A percentile compares a stretch with the other conserved stretches of the same genome.
phyloP scores from a whole-genome alignment of 2,888 invertebrate species.

The Clusia tigrina region DNA sequence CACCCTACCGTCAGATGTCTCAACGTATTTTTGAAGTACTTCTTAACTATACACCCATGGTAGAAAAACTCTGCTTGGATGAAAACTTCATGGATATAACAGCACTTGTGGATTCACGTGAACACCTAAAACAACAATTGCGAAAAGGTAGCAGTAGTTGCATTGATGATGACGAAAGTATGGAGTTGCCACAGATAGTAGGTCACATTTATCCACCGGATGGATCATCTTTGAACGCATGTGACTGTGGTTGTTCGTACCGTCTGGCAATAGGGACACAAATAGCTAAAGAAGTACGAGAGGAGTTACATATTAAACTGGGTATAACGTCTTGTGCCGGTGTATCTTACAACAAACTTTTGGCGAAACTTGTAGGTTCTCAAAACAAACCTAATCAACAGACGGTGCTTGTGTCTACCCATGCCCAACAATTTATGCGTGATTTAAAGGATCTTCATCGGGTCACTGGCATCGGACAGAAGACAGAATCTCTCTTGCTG shows the following conservation, averaged over 20 bases:
- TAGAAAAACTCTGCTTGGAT: slow-evolving; percentile 85
- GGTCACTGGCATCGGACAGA: slow-evolving; percentile 81
- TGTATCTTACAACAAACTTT: slow-evolving; percentile 82
- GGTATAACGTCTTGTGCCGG: slow-evolving; percentile 84
- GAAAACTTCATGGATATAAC: slow-evolving; percentile 87
- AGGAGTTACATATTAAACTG: slow-evolving; percentile 73
- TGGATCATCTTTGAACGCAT: slow-evolving; percentile 65
- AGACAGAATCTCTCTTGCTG: slow-evolving; percentile 72
- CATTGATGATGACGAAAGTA: slow-evolving; percentile 41
- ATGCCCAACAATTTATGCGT: slow-evolving; percentile 72
- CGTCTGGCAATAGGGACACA: slow-evolving; percentile 75
- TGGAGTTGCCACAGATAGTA: slow-evolving; percentile 49
- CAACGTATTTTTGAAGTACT: slow-evolving; percentile 77
- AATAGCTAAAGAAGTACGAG: slow-evolving; percentile 80
- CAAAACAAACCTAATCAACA: slow-evolving; percentile 84
- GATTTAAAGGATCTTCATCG: slow-evolving; percentile 70
- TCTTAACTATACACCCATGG: slow-evolving; percentile 75
- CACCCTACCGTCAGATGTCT: slow-evolving; percentile 80
- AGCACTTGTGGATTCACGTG: slow-evolving; percentile 62
- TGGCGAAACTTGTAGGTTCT: slow-evolving; percentile 80
- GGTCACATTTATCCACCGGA: slow-evolving; percentile 71
- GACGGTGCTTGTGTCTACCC: slow-evolving; percentile 78
- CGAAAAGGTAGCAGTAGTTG: neutral
- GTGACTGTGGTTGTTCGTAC: slow-evolving; percentile 78
- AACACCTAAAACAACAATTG: slow-evolving; percentile 36